Evolutionary conservation across 1,140 invertebrate species (phyloP), one percentile per base, ranked within the genome.

Genomic region (Battus philenor): DNA sequence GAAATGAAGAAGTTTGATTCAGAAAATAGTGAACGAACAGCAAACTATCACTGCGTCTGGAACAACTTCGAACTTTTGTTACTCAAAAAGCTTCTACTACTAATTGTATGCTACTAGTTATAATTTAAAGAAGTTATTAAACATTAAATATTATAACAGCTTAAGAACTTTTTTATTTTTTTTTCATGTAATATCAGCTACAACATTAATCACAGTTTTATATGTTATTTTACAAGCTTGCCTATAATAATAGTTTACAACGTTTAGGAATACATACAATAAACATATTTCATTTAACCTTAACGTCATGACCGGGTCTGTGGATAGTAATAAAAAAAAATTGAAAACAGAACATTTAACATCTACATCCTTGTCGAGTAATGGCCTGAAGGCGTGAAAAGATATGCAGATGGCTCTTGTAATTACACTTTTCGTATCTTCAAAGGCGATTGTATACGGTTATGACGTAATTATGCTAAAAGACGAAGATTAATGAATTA

Each of bases 401-500:
- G 63, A 83, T 70, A 76, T 73, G 69, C 68, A 83, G 69, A 83
- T 80, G 65, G 68, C 59, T 64, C 52, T 73, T 68, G 59, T 70
- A 61, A 76, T 70, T 63, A 59, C 47, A 54, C 48, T 68, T 72
- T 68, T 70, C 65, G 63, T 65, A 63, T 68, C 57, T 47, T 68
- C 58, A 32, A 61, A 65, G 45, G 51, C 47, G 59, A 73, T 62
- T 59, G 50, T 64, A 65, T 57, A 73, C 67, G 71, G 70, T 41
- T 65, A 67, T 77, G 69, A 79, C 72, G 65, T 76, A 68, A 78
- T 76, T 73, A 84, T 81, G 77, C 72, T 70, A 84, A 81, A 81
- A 78, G 76, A 78, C 81, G 76, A 68, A 80, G 75, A 83, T 83
- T 64, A 67, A 71, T 69, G 74, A 73, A 79, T 83, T 83, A 78